phyloP scores from a whole-genome alignment of 2,797 vertebrate genomes.

The Arrhamphus sclerolepis region DNA sequence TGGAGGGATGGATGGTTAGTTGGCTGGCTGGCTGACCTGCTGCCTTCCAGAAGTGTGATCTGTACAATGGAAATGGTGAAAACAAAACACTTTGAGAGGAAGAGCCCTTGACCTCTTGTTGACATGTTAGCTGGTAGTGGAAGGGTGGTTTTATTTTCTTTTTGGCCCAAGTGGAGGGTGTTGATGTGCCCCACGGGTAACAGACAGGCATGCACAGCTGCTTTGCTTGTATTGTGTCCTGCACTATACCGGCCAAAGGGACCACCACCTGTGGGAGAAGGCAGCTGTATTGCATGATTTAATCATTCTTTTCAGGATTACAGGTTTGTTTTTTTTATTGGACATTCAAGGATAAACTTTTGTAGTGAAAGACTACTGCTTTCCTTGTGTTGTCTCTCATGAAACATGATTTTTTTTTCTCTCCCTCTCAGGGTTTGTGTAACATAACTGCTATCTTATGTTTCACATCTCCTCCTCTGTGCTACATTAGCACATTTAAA shows the following conservation, averaged over 20 bases:
- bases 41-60: conserved; percentile 56
- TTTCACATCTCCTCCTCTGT: conserved; percentile 35
- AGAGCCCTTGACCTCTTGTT: conserved; percentile 77
- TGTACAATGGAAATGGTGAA: conserved; percentile 79
- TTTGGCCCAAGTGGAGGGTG: conserved; percentile 55
- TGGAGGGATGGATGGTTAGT: conserved; percentile 66
- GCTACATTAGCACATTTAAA: neutral
- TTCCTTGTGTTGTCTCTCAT: conserved; percentile 7
- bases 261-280: conserved; percentile 24
- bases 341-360: conserved; percentile 15
- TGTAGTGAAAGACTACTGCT: conserved; percentile 30
- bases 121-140: conserved; percentile 52
- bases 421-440: conserved; percentile 28
- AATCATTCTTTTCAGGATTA: conserved; percentile 31
- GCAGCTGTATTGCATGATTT: conserved; percentile 16
- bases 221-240: conserved; percentile 49
- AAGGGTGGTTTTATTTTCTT: conserved; percentile 49
- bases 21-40: conserved; percentile 60
- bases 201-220: conserved; percentile 30
- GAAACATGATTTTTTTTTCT: neutral
- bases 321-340: conserved; percentile 2
- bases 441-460: conserved; percentile 40
- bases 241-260: conserved; percentile 57
- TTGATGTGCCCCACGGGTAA: conserved; percentile 54
- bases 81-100: conserved; percentile 61